Base-by-base conservation (phyloP, 2,113 vertebrate genomes). In the Zosterops pallidus region DNA sequence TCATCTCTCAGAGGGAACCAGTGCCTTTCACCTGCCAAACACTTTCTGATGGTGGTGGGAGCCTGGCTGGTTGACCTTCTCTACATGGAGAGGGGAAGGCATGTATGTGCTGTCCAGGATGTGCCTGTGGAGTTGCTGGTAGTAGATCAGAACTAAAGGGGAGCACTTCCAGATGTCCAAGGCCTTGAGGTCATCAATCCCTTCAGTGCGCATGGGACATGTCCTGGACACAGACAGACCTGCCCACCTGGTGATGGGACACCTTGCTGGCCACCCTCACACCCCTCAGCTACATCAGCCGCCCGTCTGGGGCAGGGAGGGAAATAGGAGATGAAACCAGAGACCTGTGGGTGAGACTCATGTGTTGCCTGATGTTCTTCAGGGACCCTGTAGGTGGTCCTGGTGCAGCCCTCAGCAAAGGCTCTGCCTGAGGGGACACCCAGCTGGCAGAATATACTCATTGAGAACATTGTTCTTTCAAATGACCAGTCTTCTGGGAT, bases 211-310 rank as follows among this genome's bases (percentile, higher is more conserved):
- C 28, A 26, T 0, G 0, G 21, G 35, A 47, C 9, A 4, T 12
- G 11, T 39, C 16, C 17, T 10, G 9, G 41, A 28, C n/a, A 23
- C 0, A 0, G 4, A 31, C 10, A 8, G 1, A 1, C 25, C 37
- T 65, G 25, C 18, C 52, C 21, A 19, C 28, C 16, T 3, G 1
- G 46, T 5, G 15, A 53, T 20, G 57, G 46, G 13, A 35, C 39
- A 69, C 31, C 67, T 72, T 57, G 53, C 17, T 19, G 37, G 50
- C 25, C 35, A 14, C n/a, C 29, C 16, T 35, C 71, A 33, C 9
- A 6, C 33, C 33, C n/a, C 31, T 50, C 68, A 74, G 46, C 62
- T 46, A 7, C 35, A 57, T 37, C 72, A 81, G 29, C n/a, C 14
- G 41, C 4, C 2, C n/a, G 26, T 15, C 29, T 53, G 24, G 25